Conservation (phyloP, 2,888 invertebrate genomes). For the Troides helena region DNA sequence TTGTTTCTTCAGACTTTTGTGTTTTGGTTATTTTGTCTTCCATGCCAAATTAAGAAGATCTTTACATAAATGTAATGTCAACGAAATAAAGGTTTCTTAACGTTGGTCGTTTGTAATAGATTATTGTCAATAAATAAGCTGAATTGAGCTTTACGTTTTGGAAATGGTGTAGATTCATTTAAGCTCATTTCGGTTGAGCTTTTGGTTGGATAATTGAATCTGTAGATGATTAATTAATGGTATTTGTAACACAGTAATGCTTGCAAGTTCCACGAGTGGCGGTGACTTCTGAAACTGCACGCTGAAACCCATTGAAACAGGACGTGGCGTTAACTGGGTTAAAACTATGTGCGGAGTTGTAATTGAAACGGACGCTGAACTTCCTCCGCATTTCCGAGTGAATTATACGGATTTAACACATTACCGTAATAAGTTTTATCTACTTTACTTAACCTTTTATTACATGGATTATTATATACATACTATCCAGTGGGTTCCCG, state of each 20-base stretch:
- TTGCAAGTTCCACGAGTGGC: no score
- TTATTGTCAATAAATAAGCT: conserved; percentile 72
- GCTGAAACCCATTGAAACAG: conserved; percentile 13
- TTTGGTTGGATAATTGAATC: conserved; percentile 26
- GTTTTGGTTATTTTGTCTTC: conserved; percentile 36
- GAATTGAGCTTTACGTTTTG: conserved; percentile 58
- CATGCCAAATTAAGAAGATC: conserved; percentile 40
- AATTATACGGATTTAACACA: conserved; percentile 2
- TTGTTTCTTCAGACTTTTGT: conserved; percentile 37
- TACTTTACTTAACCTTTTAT: background rate
- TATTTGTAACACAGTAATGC: background rate
- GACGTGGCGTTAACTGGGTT: conserved; percentile 45
- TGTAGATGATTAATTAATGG: conserved; percentile 16
- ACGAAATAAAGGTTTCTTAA: conserved; percentile 32
- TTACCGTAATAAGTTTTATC: conserved; percentile 1
- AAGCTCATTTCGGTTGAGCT: conserved; percentile 61
- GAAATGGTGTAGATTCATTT: conserved; percentile 54
- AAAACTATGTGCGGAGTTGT: conserved; percentile 46
- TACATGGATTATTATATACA: no score
- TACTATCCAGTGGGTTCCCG: no score
- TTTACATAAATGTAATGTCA: conserved; percentile 30
- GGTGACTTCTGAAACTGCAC: no score
- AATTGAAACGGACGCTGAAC: conserved; percentile 41
- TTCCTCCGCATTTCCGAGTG: background rate
- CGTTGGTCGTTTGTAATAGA: conserved; percentile 47